Conservation (phyloP, 2,113 vertebrate genomes). For the Entelurus aequoreus region DNA sequence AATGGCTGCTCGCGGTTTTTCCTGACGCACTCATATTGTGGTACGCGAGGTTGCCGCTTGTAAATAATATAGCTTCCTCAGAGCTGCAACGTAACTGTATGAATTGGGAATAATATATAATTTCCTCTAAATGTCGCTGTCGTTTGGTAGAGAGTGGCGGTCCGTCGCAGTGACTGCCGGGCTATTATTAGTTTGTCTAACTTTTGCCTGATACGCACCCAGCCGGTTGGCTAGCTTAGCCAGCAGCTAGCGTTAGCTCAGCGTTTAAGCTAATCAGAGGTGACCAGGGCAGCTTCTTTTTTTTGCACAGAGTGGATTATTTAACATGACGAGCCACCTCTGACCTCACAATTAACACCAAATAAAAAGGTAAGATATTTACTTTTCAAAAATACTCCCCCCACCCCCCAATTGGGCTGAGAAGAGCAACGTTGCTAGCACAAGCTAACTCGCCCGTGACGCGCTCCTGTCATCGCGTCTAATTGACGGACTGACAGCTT, state of each 20-base stretch:
- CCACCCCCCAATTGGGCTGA: background rate
- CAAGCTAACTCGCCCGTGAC: slow-evolving; percentile 3
- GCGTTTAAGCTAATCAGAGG: slow-evolving; percentile 52
- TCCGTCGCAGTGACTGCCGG: slow-evolving; percentile 20
- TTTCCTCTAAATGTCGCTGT: slow-evolving; percentile 25
- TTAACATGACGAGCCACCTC: slow-evolving; percentile 41
- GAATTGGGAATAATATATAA: slow-evolving; percentile 16
- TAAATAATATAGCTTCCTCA: slow-evolving; percentile 57
- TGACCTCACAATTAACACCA: slow-evolving; percentile 7
- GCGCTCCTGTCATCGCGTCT: too few relatives aligned
- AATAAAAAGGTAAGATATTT: slow-evolving; percentile 44
- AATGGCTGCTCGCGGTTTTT: slow-evolving; percentile 25
- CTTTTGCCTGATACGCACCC: slow-evolving; percentile 26
- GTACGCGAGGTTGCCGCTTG: slow-evolving; percentile 47
- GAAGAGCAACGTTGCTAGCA: background rate
- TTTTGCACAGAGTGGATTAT: slow-evolving; percentile 17
- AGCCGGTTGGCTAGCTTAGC: slow-evolving; percentile 14
- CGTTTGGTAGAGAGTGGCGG: slow-evolving; percentile 26
- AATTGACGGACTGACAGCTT: slow-evolving; percentile 47
- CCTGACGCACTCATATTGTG: slow-evolving; percentile 12
- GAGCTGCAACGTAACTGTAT: slow-evolving; percentile 35
- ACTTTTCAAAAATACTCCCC: too few relatives aligned
- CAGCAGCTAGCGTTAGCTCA: slow-evolving; percentile 41
- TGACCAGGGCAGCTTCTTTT: slow-evolving; percentile 30
- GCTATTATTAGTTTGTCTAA: slow-evolving; percentile 30